Evolutionary conservation across 1,140 invertebrate species (phyloP).

Genomic region (Plutomurus gul): DNA sequence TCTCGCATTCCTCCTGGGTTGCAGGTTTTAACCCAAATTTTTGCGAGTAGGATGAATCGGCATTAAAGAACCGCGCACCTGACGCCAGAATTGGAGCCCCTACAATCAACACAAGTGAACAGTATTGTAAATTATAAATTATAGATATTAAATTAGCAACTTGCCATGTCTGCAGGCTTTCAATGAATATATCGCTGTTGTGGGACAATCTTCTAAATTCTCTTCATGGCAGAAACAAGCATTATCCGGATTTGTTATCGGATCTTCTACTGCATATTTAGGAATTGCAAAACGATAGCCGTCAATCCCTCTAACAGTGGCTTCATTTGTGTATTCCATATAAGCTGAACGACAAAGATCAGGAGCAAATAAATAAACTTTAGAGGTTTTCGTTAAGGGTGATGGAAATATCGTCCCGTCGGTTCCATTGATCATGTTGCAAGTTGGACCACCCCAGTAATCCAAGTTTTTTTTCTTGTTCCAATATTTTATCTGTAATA

Average conservation of each 20-base stretch:
- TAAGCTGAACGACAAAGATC: constrained; percentile 61
- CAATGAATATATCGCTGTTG: not conserved
- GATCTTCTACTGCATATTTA: not conserved
- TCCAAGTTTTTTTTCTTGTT: constrained; percentile 63
- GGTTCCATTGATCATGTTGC: constrained; percentile 73
- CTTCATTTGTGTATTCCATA: constrained; percentile 65
- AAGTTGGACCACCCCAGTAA: constrained; percentile 65
- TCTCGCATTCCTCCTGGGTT: not conserved
- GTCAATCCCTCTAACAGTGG: constrained; percentile 68
- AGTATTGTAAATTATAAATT: not conserved
- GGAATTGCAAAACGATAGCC: constrained; percentile 27
- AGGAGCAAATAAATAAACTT: not conserved
- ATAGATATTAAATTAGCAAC: not conserved
- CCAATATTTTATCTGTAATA: constrained; percentile 68
- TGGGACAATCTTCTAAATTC: not conserved
- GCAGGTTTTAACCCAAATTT: not conserved
- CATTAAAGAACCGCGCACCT: constrained; percentile 30
- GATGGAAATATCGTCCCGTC: constrained; percentile 72
- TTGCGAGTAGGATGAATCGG: constrained; percentile 8
- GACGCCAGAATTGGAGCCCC: constrained; percentile 36
- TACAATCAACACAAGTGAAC: not conserved
- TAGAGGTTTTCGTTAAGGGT: constrained; percentile 32
- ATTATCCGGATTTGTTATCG: constrained; percentile 41
- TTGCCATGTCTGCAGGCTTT: not conserved
- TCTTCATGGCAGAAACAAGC: constrained; percentile 49